Evolutionary conservation across 2,113 vertebrate genomes (phyloP).

Genomic region (Ailuropoda melanoleuca): DNA sequence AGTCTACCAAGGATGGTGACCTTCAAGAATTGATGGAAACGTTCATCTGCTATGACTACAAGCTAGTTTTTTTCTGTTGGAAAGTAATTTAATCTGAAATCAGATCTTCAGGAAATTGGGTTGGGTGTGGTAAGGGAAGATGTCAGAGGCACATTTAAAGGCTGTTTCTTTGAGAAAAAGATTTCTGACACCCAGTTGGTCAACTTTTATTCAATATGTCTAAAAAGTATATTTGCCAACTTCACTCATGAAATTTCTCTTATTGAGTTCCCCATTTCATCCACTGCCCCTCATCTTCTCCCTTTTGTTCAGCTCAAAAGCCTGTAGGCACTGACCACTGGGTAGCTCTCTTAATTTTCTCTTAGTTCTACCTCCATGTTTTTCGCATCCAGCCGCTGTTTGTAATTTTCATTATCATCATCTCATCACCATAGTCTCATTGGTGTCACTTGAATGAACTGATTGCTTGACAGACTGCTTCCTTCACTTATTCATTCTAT

Average conservation of each 20-base stretch:
- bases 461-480: too few relatives aligned
- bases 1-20: neutral
- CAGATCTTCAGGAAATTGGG: neutral
- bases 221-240: neutral
- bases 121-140: neutral
- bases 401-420: neutral
- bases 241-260: neutral
- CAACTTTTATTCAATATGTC: neutral
- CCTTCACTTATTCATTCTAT: neutral
- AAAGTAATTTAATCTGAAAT: neutral
- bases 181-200: neutral
- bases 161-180: neutral
- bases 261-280: too few relatives aligned
- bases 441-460: neutral
- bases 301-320: neutral
- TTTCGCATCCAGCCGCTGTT: neutral
- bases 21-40: neutral
- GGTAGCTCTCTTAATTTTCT: neutral
- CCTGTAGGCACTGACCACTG: neutral
- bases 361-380: neutral
- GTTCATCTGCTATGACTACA: neutral
- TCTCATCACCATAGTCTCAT: neutral
- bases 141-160: neutral
- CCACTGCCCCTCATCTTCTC: neutral
- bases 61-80: neutral